A percentile compares a stretch with the other conserved stretches of the same genome.
phyloP scores from a whole-genome alignment of 1,140 invertebrate genomes.

The Galendromus occidentalis region DNA sequence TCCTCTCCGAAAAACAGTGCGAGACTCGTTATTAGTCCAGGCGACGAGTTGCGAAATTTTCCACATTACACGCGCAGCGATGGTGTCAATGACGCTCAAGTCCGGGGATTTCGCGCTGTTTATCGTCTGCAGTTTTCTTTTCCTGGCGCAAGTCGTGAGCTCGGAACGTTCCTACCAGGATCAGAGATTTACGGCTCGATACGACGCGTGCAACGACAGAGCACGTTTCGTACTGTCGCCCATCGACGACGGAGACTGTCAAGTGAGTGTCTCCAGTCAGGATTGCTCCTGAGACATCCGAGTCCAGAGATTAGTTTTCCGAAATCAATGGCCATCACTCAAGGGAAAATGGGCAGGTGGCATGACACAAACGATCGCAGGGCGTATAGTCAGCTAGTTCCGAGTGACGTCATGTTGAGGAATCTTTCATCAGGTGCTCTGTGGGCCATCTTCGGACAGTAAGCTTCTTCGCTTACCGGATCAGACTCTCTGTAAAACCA shows the following conservation, averaged over 20 bases:
- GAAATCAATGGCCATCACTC: too few relatives aligned
- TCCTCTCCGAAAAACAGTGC: too few relatives aligned
- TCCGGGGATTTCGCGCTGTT: too few relatives aligned
- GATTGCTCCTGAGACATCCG: neutral
- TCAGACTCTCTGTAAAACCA: neutral
- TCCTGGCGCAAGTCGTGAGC: too few relatives aligned
- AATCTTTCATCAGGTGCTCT: neutral
- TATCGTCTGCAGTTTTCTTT: too few relatives aligned
- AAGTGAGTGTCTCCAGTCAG: neutral
- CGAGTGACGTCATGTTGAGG: neutral
- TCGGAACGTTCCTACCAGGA: neutral
- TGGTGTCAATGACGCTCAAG: too few relatives aligned
- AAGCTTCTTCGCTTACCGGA: neutral
- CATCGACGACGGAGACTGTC: conserved; percentile 1
- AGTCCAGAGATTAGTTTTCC: neutral
- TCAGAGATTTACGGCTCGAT: neutral
- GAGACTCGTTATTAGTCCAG: too few relatives aligned
- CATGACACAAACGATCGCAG: too few relatives aligned
- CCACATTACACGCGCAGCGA: too few relatives aligned
- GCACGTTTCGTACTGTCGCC: neutral
- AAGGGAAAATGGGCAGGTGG: neutral
- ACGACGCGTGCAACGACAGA: neutral
- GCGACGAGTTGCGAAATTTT: too few relatives aligned
- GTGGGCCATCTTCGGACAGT: neutral
- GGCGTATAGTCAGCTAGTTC: neutral